Evolutionary conservation across 1,140 invertebrate species (phyloP), one percentile per base, ranked within the genome.

Genomic region (Euwallacea similis): DNA sequence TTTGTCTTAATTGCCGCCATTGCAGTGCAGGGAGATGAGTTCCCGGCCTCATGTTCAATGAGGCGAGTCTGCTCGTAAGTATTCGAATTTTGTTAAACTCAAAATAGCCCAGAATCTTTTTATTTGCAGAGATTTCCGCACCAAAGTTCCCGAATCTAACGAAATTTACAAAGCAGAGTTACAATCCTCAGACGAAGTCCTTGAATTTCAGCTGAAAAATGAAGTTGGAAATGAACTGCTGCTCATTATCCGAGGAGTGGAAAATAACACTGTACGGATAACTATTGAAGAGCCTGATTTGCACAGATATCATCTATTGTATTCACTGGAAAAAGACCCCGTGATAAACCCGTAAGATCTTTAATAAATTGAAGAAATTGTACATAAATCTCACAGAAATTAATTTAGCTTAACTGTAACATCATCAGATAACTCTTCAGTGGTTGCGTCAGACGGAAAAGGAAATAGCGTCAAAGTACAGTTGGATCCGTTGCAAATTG

Each of bases 231-330:
- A 50, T 7, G 11, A 33, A 13, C 55, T 68, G 43, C 50, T 41
- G 10, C 43, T 74, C 47, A 2, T 42, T 42, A 42, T 76, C 16
- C 8, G 8, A 41, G 59, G 42, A 0, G 13, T 73, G 0, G 64
- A 16, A 44, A 58, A 63, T 10, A 13, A 75, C 16, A 69, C 44
- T 42, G 56, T 68, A 41, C 66, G 74, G 7, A 47, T 76, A 6
- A 75, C 33, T n/a, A 60, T 75, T 47, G 63, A 65, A 53, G 75
- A 75, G 66, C 42, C 56, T 15, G 72, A 66, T 50, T 42, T 43
- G 10, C 66, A 66, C 16, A 58, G 75, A 63, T 69, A 76, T 47
- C 43, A 73, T 47, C 41, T 73, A 15, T 8, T 43, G 42, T 60
- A 73, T 67, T 68, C 65, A 47, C 43, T 76, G 15, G 58, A 66